Base-by-base conservation (phyloP, 2,888 invertebrate species). In the Scaptodrosophila latifasciaeformis region DNA sequence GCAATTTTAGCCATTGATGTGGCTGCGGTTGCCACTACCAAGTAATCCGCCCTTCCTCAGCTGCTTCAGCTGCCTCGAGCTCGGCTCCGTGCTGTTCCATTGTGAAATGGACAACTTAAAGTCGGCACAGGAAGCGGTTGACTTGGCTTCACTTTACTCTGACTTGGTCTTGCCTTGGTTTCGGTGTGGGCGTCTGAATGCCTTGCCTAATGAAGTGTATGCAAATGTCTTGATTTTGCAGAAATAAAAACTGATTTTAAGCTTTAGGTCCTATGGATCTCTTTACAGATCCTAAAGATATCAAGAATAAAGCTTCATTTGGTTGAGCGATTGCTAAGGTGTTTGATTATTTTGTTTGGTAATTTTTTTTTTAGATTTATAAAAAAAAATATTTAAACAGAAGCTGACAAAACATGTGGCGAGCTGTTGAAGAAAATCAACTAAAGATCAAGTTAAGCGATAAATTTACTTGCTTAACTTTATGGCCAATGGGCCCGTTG, bases 191-290 rank as follows among this genome's bases (percentile, higher is more conserved):
- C 58, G 62, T 59, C n/a, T 40, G 54, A 55, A 56, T 57, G 45
- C 59, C 67, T 67, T 60, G 75, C 66, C 75, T 77, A 74, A 74
- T 74, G 72, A 72, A 77, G 72, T 72, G 72, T 67, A 74, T 77
- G 72, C 77, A 77, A 74, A 74, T 66, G 49, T 49, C 19, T 18
- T 40, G 55, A 46, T 30, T 55, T 59, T 53, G 9, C 5, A 27
- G 27, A 27, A 9, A 6, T 27, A n/a, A n/a, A n/a, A n/a, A n/a
- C n/a, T n/a, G n/a, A n/a, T n/a, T n/a, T n/a, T n/a, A n/a, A n/a
- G n/a, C n/a, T n/a, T n/a, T n/a, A n/a, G n/a, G n/a, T n/a, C n/a
- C n/a, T n/a, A n/a, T n/a, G n/a, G n/a, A n/a, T n/a, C n/a, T n/a
- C n/a, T n/a, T n/a, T n/a, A n/a, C n/a, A n/a, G n/a, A n/a, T n/a